Conservation (phyloP, 2,113 vertebrate species). For the Romanogobio albipinnatus region DNA sequence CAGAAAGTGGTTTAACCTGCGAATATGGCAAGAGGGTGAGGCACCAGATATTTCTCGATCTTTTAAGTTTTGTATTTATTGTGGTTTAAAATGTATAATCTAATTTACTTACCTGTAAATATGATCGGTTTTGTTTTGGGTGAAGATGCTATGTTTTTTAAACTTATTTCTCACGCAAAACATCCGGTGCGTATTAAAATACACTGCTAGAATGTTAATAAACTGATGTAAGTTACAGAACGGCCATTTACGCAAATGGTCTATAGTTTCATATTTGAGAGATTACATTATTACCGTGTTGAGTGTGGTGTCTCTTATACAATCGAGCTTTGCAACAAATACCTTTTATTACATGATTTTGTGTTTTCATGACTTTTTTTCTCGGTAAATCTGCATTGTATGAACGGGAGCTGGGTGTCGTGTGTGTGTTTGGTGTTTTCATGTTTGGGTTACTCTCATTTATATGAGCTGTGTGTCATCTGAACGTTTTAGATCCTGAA, state of each 20-base stretch:
- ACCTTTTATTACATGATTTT: background rate
- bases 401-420: background rate
- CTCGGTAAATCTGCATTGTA: background rate
- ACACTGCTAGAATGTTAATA: background rate
- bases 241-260: no score
- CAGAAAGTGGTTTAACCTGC: background rate
- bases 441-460: background rate
- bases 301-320: background rate
- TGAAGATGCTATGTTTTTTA: background rate
- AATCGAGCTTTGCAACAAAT: background rate
- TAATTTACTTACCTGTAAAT: background rate
- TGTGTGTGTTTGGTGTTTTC: background rate
- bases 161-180: background rate
- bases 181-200: background rate
- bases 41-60: background rate
- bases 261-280: background rate
- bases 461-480: background rate
- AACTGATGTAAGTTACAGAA: background rate
- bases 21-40: constrained; percentile 19
- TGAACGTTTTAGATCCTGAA: background rate
- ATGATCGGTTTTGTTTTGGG: background rate
- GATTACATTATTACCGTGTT: background rate
- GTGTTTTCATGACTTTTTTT: background rate
- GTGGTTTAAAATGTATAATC: background rate
- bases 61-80: background rate